A percentile compares a stretch with the other conserved stretches of the same genome.
phyloP scores from a whole-genome alignment of 2,113 vertebrate species.

The Phalacrocorax aristotelis region DNA sequence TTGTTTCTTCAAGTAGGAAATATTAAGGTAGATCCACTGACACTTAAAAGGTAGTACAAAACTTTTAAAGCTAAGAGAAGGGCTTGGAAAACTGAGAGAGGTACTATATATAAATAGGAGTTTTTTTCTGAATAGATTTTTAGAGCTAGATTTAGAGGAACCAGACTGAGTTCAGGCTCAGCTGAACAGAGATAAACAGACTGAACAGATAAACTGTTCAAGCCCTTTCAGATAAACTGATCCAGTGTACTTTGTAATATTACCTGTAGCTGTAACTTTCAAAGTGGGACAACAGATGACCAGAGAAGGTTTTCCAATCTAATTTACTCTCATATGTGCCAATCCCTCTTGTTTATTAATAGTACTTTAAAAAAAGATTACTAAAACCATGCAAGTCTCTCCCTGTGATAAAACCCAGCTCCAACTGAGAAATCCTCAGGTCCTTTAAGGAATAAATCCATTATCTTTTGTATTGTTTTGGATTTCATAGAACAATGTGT shows the following conservation, averaged over 20 bases:
- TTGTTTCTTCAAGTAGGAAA: not conserved
- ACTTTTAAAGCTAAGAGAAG: not conserved
- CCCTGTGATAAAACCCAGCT: not conserved
- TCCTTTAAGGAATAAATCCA: not conserved
- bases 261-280: not conserved
- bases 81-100: not conserved
- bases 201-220: not conserved
- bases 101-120: not conserved
- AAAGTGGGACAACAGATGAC: not conserved
- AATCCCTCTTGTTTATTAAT: not conserved
- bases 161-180: not conserved
- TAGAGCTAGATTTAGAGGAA: not conserved
- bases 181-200: not conserved
- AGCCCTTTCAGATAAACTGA: not conserved
- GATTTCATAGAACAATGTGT: not conserved
- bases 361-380: fast-evolving
- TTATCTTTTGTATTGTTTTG: not conserved
- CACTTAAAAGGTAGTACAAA: not conserved
- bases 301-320: not conserved
- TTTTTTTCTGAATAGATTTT: not conserved
- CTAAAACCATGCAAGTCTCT: not conserved
- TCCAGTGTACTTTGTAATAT: not conserved
- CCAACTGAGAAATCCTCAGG: not conserved
- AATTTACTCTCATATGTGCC: not conserved
- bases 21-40: not conserved